Evolutionary conservation across 1,140 invertebrate species (phyloP).

Genomic region (Trialeurodes vaporariorum): DNA sequence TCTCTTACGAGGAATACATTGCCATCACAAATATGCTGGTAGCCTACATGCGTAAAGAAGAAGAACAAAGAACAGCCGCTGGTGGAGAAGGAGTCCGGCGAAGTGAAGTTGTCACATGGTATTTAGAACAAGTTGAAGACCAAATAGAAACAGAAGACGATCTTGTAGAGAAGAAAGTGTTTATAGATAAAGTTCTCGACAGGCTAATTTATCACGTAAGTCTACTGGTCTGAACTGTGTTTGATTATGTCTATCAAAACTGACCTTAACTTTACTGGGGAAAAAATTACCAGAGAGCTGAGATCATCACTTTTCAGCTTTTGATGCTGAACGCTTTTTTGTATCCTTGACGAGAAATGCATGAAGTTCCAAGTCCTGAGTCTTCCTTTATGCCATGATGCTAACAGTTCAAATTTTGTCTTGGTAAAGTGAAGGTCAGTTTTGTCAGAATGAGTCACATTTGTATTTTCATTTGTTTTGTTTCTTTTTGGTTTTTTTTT

Average conservation of each 20-base stretch:
- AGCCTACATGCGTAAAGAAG: conserved; percentile 74
- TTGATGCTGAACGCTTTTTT: too few species aligned
- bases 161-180: conserved; percentile 70
- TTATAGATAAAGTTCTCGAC: conserved; percentile 94
- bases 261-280: neutral
- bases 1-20: conserved; percentile 94
- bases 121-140: conserved; percentile 77
- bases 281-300: neutral
- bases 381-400: too few species aligned
- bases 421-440: too few species aligned
- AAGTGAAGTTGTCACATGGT: conserved; percentile 87
- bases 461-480: too few species aligned
- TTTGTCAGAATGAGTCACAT: too few species aligned
- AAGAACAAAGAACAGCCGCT: conserved; percentile 44
- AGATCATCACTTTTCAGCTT: neutral
- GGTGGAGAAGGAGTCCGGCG: conserved; percentile 50
- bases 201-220: conserved; percentile 79
- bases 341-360: neutral
- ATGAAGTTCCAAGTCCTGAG: too few species aligned
- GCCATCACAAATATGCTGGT: conserved; percentile 84
- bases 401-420: too few species aligned
- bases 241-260: neutral
- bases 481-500: too few species aligned
- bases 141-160: conserved; percentile 79
- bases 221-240: conserved; percentile 23